Percentiles rank a stretch among this genome's conserved stretches.
These are phyloP conservation scores for Clarias macrocephalus DNA, from an alignment of 2,113 vertebrate species.

Conservation along the genomic window DNA sequence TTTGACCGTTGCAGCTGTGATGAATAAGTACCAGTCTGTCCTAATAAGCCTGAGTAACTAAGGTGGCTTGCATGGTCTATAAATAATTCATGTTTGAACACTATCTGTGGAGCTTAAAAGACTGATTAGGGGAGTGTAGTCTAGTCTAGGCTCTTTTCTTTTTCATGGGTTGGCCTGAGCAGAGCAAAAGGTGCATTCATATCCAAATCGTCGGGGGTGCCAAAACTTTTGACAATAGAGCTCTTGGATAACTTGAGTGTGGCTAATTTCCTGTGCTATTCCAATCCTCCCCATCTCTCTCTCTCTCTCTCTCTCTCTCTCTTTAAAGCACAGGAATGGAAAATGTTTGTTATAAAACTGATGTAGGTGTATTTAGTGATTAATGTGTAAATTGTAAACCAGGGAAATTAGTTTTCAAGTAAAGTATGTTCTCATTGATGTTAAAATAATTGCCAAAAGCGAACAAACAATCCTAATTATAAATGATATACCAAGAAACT, in stretches of 20 bases:
- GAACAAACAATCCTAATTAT: no score
- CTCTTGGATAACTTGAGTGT: conserved; percentile 7
- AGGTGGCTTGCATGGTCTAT: conserved; percentile 9
- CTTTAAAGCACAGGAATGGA: not conserved
- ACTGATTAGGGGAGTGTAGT: conserved; percentile 11
- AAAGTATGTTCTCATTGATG: not conserved
- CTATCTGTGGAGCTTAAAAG: not conserved
- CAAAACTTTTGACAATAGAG: conserved; percentile 19
- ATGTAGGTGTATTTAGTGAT: not conserved
- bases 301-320: not conserved
- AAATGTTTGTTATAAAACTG: not conserved
- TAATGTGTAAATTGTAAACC: conserved; percentile 12
- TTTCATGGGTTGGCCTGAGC: not conserved
- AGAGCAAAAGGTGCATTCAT: not conserved
- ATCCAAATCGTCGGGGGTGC: not conserved
- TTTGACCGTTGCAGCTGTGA: not conserved
- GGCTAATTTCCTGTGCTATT: conserved; percentile 15
- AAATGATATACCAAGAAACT: no score
- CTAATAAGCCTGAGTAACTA: not conserved
- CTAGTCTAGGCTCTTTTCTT: not conserved
- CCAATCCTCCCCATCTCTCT: not conserved
- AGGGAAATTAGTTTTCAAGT: not conserved
- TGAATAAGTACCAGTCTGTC: not conserved
- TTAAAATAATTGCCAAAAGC: not conserved
- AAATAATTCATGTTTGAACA: conserved; percentile 6